Percentiles rank a stretch among this genome's conserved stretches.
These are phyloP conservation scores for Rapana venosa DNA, from an alignment of 2,888 invertebrate genomes.

Conservation along the genomic window DNA sequence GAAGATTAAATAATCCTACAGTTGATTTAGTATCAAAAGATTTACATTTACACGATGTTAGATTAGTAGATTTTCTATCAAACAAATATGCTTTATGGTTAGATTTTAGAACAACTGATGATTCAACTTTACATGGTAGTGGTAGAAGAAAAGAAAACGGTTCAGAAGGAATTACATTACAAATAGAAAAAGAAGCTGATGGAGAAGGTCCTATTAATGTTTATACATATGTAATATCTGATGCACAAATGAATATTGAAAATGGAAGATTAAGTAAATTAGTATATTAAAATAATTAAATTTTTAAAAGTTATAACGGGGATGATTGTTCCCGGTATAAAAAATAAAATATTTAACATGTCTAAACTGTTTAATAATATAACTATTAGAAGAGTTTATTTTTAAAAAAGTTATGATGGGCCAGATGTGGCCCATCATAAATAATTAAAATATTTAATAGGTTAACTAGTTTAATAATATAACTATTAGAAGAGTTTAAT, in stretches of 20 bases:
- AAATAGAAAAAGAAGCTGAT: slow-evolving; percentile 9
- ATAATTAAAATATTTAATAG: too few species aligned
- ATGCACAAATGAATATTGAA: background rate
- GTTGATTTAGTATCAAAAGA: slow-evolving; percentile 12
- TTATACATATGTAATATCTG: background rate
- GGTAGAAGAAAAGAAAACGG: slow-evolving; percentile 10
- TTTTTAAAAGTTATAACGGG: too few species aligned
- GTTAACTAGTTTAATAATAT: too few species aligned
- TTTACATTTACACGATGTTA: slow-evolving; percentile 9
- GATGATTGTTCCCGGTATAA: too few species aligned
- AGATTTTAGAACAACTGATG: slow-evolving; percentile 1
- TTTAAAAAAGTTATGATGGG: too few species aligned
- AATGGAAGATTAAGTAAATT: background rate
- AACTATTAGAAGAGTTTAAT: too few species aligned
- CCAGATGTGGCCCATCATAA: too few species aligned
- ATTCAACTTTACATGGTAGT: background rate
- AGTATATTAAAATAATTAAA: too few species aligned
- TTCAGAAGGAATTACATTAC: slow-evolving; percentile 16
- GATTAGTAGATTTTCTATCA: background rate
- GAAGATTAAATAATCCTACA: slow-evolving; percentile 18
- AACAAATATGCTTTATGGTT: slow-evolving; percentile 3
- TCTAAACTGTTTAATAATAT: too few species aligned
- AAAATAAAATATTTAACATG: too few species aligned
- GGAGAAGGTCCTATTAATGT: background rate
- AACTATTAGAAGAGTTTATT: too few species aligned